A percentile compares a stretch with the other conserved stretches of the same genome.
Conservation (phyloP, 2,888 invertebrate species). For the Meteorus colon region DNA sequence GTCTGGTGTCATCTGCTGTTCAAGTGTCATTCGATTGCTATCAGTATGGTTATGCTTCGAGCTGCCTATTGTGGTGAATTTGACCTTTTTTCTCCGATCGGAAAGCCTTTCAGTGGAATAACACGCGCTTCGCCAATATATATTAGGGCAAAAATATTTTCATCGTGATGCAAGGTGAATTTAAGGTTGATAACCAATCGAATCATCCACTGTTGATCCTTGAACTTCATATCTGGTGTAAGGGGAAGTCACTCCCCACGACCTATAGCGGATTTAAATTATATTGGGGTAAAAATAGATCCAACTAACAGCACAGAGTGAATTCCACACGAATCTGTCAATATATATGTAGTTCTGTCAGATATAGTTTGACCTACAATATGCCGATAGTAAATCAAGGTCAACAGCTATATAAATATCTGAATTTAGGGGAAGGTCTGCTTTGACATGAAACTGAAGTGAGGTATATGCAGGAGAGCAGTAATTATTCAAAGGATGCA, state of each 20-base stretch:
- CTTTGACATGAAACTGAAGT: background rate
- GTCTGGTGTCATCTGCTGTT: conserved; percentile 58
- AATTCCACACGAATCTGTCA: background rate
- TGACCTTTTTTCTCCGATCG: background rate
- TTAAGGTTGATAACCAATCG: conserved; percentile 59
- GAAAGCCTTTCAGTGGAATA: too few relatives aligned
- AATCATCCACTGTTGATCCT: conserved; percentile 55
- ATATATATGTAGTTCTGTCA: background rate
- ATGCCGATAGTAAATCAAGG: background rate
- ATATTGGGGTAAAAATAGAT: background rate
- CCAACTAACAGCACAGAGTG: background rate
- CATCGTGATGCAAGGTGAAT: background rate
- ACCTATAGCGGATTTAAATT: conserved; percentile 12
- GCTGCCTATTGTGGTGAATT: background rate
- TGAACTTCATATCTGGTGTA: conserved; percentile 41
- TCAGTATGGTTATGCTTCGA: conserved; percentile 37
- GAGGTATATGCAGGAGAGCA: background rate
- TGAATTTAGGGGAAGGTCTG: background rate
- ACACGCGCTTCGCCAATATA: background rate
- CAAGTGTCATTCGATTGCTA: conserved; percentile 54
- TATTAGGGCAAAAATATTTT: background rate
- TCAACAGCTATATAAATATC: background rate
- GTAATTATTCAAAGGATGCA: background rate
- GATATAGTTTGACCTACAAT: background rate
- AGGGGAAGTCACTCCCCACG: conserved; percentile 16